A percentile compares a stretch with the other conserved stretches of the same genome.
Evolutionary conservation across 2,888 invertebrate genomes (phyloP).

Genomic region (Heliconius sara): DNA sequence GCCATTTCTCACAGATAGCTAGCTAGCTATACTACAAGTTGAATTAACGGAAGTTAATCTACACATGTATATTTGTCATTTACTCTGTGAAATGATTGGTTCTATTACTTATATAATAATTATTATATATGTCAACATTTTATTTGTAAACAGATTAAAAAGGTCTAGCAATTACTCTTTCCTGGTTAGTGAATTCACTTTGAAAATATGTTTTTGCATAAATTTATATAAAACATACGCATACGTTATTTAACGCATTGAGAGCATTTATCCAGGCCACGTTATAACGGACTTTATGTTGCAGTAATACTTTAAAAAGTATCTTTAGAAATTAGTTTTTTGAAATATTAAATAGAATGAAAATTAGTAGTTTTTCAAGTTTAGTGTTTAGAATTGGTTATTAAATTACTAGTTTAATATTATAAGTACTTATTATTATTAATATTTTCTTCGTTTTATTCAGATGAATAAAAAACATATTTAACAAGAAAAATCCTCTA

Average conservation of each 20-base stretch:
- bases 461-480: neutral
- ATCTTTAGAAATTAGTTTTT: conserved; percentile 1
- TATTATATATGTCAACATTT: neutral
- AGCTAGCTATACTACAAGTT: neutral
- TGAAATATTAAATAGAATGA: neutral
- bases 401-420: too few relatives aligned
- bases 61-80: neutral
- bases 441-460: neutral
- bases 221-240: conserved; percentile 1
- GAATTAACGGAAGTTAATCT: neutral
- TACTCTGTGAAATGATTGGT: neutral
- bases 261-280: conserved; percentile 17
- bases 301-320: neutral
- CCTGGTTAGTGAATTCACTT: conserved; percentile 2
- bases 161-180: conserved; percentile 9
- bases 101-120: neutral
- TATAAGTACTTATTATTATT: too few relatives aligned
- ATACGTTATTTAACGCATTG: conserved; percentile 14
- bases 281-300: conserved; percentile 7
- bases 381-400: too few relatives aligned
- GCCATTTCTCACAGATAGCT: neutral
- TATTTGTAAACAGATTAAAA: conserved; percentile 1
- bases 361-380: neutral
- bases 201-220: neutral
- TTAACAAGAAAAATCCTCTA: neutral